These are phyloP conservation scores for Scortum barcoo DNA, from an alignment of 2,113 vertebrate genomes.

Conservation along the genomic window DNA sequence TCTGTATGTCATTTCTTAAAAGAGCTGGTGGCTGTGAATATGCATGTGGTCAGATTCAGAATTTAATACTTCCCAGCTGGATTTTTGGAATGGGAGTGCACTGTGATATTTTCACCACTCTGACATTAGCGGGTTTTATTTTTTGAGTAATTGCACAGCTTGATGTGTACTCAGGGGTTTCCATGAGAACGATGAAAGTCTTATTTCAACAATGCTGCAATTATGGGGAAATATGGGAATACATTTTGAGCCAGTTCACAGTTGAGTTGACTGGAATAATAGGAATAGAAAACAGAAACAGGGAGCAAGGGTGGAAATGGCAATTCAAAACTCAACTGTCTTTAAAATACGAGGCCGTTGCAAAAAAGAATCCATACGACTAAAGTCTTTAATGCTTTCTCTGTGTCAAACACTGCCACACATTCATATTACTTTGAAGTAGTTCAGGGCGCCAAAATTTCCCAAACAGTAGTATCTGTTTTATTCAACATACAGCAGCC, in stretches of 20 bases:
- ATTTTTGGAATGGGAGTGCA: slow-evolving; percentile 75
- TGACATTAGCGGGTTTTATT: slow-evolving; percentile 81
- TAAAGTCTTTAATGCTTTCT: slow-evolving; percentile 65
- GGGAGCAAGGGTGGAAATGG: slow-evolving; percentile 67
- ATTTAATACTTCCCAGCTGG: slow-evolving; percentile 80
- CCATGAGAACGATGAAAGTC: slow-evolving; percentile 81
- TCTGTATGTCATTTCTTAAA: slow-evolving; percentile 63
- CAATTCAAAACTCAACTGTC: slow-evolving; percentile 74
- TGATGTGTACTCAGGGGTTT: slow-evolving; percentile 81
- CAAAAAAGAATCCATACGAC: slow-evolving; percentile 61
- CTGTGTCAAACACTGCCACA: slow-evolving; percentile 62
- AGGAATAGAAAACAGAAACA: slow-evolving; percentile 75
- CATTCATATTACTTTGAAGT: slow-evolving; percentile 70
- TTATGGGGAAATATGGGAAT: slow-evolving; percentile 82
- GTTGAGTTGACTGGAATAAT: slow-evolving; percentile 79
- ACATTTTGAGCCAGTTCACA: slow-evolving; percentile 79
- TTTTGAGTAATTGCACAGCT: slow-evolving; percentile 81
- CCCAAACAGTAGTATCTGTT: slow-evolving; percentile 74
- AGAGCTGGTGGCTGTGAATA: slow-evolving; percentile 69
- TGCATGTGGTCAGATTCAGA: slow-evolving; percentile 69
- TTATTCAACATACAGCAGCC: slow-evolving; percentile 74
- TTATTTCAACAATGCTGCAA: slow-evolving; percentile 82
- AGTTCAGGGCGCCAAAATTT: slow-evolving; percentile 71
- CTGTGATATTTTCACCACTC: slow-evolving; percentile 79
- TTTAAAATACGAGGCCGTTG: slow-evolving; percentile 69